Conservation (phyloP, 92 coral and sea anemone genomes). For the Parazoanthus swiftii region DNA sequence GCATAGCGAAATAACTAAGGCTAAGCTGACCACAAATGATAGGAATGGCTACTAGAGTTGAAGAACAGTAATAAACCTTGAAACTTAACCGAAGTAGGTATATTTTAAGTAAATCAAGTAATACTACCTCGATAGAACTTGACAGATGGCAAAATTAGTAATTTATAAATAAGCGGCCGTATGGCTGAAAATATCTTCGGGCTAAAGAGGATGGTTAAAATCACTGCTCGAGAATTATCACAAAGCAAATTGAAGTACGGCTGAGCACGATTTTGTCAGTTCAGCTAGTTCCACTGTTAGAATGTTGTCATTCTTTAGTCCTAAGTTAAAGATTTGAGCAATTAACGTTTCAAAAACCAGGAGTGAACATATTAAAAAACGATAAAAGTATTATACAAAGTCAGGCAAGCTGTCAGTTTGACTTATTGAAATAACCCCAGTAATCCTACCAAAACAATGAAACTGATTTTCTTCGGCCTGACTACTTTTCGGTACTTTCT, state of each 20-base stretch:
- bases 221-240: not conserved
- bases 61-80: not conserved
- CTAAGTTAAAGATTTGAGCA: constrained; percentile 11
- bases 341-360: constrained; percentile 10
- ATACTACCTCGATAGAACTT: not conserved
- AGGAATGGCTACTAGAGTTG: not conserved
- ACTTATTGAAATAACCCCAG: constrained; percentile 6
- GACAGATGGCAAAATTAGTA: constrained; percentile 17
- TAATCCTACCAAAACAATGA: not conserved
- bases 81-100: not conserved
- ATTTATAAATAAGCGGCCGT: not conserved
- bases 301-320: not conserved
- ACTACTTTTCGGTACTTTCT: not conserved
- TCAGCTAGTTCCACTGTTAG: not conserved
- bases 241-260: constrained; percentile 3
- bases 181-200: constrained; percentile 3
- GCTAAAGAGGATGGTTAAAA: not conserved
- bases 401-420: not conserved
- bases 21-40: not conserved
- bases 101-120: not conserved
- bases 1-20: not conserved
- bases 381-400: not conserved
- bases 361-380: constrained; percentile 1
- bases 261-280: not conserved
- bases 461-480: not conserved